These are phyloP conservation scores for Eilema caniola DNA, from an alignment of 2,888 invertebrate genomes.

Conservation along the genomic window DNA sequence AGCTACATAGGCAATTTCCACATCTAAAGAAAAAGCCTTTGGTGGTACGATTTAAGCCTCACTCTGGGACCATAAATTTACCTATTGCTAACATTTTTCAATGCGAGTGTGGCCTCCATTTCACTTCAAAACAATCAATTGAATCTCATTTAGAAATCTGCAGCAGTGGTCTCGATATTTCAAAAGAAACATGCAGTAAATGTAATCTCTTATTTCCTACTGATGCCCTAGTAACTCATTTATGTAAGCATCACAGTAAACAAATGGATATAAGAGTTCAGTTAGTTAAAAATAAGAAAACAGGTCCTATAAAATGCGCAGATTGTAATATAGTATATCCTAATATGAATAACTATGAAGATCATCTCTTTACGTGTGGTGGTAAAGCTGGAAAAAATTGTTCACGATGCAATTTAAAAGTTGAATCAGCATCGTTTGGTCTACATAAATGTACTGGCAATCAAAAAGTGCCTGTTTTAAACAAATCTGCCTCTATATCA, in stretches of 20 bases:
- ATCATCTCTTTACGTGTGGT: constrained; percentile 14
- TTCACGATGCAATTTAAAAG: neutral
- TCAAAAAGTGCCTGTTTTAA: constrained; percentile 9
- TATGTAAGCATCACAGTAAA: constrained; percentile 60
- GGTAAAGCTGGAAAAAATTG: constrained; percentile 1
- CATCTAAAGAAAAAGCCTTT: constrained; percentile 9
- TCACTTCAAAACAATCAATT: constrained; percentile 47
- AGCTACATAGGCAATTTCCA: constrained; percentile 13
- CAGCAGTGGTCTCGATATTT: constrained; percentile 26
- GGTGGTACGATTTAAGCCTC: constrained; percentile 13
- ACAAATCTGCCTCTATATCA: rapidly evolving
- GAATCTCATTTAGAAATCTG: constrained; percentile 53
- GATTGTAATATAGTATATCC: constrained; percentile 20
- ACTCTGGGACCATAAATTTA: neutral
- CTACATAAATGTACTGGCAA: neutral
- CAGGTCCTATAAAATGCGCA: constrained; percentile 11
- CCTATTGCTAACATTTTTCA: constrained; percentile 45
- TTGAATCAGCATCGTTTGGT: neutral
- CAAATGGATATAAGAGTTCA: constrained; percentile 27
- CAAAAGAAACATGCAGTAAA: constrained; percentile 59
- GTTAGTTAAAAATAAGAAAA: constrained; percentile 18
- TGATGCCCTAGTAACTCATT: constrained; percentile 55
- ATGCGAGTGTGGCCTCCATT: constrained; percentile 62
- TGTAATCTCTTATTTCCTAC: constrained; percentile 59
- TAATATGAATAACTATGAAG: neutral